Evolutionary conservation across 2,888 invertebrate genomes (phyloP).

Genomic region (Xylophagus ater): DNA sequence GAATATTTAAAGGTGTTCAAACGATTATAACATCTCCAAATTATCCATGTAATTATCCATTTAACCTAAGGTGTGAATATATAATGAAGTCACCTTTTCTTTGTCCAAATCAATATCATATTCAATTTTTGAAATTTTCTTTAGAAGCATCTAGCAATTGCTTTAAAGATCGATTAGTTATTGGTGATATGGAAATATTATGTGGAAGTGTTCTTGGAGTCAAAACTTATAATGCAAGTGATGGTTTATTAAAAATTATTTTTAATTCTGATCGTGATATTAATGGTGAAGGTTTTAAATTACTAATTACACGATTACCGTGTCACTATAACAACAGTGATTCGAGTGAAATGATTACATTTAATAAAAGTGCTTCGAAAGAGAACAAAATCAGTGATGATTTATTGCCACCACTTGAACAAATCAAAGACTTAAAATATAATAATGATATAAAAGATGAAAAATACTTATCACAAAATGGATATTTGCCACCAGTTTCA

Average conservation of each 20-base stretch:
- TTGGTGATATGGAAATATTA: constrained; percentile 33
- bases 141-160: constrained; percentile 42
- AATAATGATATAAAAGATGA: too few species aligned
- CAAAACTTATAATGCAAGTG: constrained; percentile 39
- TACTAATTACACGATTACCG: constrained; percentile 42
- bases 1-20: constrained; percentile 40
- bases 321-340: constrained; percentile 24
- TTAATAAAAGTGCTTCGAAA: background rate
- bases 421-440: too few species aligned
- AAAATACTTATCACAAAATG: too few species aligned
- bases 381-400: background rate
- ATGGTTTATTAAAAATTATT: constrained; percentile 40
- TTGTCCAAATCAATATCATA: constrained; percentile 43
- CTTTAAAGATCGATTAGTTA: constrained; percentile 39
- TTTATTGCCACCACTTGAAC: constrained; percentile 3
- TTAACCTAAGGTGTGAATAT: constrained; percentile 41
- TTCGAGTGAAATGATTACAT: background rate
- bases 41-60: constrained; percentile 42
- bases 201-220: constrained; percentile 43
- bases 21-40: constrained; percentile 43
- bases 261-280: constrained; percentile 37
- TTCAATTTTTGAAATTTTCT: constrained; percentile 47
- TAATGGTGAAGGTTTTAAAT: constrained; percentile 40
- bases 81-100: constrained; percentile 40
- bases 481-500: too few species aligned